phyloP scores from a whole-genome alignment of 2,888 invertebrate species.

The Lycia hirtaria region DNA sequence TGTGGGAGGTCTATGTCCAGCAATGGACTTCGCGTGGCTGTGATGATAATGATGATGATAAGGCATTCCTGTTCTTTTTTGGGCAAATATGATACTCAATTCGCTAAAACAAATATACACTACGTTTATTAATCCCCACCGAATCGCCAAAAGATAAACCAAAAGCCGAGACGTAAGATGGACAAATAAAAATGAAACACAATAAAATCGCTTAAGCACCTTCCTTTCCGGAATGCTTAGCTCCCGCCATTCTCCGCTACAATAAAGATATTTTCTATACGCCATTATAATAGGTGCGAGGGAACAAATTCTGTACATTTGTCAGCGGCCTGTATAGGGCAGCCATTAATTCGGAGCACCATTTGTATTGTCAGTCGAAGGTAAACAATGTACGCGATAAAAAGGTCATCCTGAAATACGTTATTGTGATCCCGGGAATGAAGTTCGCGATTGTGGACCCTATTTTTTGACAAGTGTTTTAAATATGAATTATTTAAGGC shows the following conservation, averaged over 20 bases:
- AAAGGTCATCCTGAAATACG: slow-evolving; percentile 55
- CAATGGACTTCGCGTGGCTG: too few relatives aligned
- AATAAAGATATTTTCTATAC: slow-evolving; percentile 25
- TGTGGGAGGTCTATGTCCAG: too few relatives aligned
- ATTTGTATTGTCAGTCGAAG: slow-evolving; percentile 65
- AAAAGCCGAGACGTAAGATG: background rate
- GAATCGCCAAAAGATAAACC: background rate
- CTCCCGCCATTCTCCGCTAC: slow-evolving; percentile 10
- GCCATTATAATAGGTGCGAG: slow-evolving; percentile 30
- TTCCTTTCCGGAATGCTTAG: slow-evolving; percentile 23
- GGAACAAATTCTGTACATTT: slow-evolving; percentile 68
- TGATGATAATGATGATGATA: too few relatives aligned
- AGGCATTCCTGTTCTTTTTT: too few relatives aligned
- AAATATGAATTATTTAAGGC: too few relatives aligned
- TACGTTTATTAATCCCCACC: too few relatives aligned
- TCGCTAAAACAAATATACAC: too few relatives aligned
- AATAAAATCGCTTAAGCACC: slow-evolving; percentile 23
- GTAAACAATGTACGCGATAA: slow-evolving; percentile 65
- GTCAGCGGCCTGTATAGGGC: slow-evolving; percentile 58
- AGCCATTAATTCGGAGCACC: slow-evolving; percentile 62
- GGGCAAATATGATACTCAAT: too few relatives aligned
- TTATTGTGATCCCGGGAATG: slow-evolving; percentile 46
- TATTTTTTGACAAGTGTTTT: slow-evolving; percentile 14
- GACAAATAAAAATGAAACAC: slow-evolving; percentile 6
- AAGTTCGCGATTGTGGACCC: slow-evolving; percentile 22